phyloP scores from a whole-genome alignment of 2,113 vertebrate species.

The Saguinus imperator region DNA sequence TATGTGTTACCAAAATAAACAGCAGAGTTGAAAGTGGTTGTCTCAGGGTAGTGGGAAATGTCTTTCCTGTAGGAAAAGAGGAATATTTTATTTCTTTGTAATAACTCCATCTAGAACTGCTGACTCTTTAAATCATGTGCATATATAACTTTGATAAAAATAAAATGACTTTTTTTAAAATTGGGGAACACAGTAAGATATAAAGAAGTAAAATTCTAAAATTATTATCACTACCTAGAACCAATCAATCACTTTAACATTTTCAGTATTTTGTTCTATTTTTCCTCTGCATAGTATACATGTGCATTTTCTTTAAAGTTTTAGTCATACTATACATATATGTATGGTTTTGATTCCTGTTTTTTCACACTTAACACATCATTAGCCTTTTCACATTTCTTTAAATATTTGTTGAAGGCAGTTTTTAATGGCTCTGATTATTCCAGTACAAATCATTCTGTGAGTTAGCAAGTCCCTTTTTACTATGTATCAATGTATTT shows the following conservation, averaged over 20 bases:
- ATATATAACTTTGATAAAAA: background rate
- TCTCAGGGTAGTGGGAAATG: background rate
- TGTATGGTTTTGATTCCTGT: background rate
- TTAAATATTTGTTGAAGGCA: slow-evolving; percentile 44
- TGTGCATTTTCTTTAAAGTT: background rate
- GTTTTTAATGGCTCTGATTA: slow-evolving; percentile 47
- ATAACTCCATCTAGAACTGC: background rate
- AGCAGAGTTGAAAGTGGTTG: background rate
- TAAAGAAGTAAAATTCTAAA: slow-evolving; percentile 40
- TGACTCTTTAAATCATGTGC: background rate
- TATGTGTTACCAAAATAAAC: background rate
- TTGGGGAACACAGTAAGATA: background rate
- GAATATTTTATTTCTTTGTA: background rate
- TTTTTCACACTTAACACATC: slow-evolving; percentile 20
- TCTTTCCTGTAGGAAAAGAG: background rate
- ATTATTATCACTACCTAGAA: background rate
- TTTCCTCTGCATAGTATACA: background rate
- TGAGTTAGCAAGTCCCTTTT: background rate
- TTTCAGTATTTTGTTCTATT: background rate
- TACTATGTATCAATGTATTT: background rate
- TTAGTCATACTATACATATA: background rate
- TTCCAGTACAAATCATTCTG: background rate
- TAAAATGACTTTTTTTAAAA: background rate
- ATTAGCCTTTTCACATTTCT: slow-evolving; percentile 13
- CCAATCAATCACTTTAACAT: background rate